phyloP scores from a whole-genome alignment of 2,113 vertebrate genomes.

The Notothenia coriiceps region DNA sequence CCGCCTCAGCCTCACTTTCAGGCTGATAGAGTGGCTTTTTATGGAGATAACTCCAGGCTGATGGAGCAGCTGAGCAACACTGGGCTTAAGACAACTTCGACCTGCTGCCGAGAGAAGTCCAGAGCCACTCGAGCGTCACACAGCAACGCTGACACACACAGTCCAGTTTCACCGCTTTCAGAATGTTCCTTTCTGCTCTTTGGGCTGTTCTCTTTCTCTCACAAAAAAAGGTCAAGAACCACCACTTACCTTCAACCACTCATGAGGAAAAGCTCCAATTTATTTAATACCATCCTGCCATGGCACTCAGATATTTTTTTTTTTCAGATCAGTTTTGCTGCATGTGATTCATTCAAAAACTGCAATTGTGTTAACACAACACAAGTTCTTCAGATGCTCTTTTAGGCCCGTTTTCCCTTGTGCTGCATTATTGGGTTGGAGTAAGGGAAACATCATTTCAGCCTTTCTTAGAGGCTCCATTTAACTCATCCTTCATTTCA shows the following conservation, averaged over 20 bases:
- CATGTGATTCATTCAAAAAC: conserved; percentile 32
- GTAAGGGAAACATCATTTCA: conserved; percentile 40
- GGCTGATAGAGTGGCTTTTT: conserved; percentile 64
- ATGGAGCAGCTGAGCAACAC: conserved; percentile 60
- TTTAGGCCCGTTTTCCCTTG: conserved; percentile 16
- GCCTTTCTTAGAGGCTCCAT: conserved; percentile 39
- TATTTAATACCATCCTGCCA: conserved; percentile 56
- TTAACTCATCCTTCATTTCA: conserved; percentile 73
- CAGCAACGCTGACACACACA: conserved; percentile 53
- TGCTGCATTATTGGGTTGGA: conserved; percentile 4
- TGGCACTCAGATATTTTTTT: conserved; percentile 33
- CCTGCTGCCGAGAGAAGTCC: conserved; percentile 55
- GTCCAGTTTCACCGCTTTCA: conserved; percentile 41
- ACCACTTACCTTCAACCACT: conserved; percentile 67
- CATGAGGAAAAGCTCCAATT: conserved; percentile 64
- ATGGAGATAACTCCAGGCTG: conserved; percentile 66
- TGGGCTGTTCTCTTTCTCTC: conserved; percentile 38
- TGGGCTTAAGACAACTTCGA: conserved; percentile 49
- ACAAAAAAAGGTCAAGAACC: conserved; percentile 64
- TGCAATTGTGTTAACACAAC: conserved; percentile 1
- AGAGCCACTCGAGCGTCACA: conserved; percentile 62
- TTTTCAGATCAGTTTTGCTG: conserved; percentile 22
- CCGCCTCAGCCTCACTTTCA: conserved; percentile 46
- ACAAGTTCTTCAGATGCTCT: conserved; percentile 18
- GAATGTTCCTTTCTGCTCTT: conserved; percentile 38